Conservation (phyloP, 2,113 vertebrate genomes). For the Leptodactylus fuscus region DNA sequence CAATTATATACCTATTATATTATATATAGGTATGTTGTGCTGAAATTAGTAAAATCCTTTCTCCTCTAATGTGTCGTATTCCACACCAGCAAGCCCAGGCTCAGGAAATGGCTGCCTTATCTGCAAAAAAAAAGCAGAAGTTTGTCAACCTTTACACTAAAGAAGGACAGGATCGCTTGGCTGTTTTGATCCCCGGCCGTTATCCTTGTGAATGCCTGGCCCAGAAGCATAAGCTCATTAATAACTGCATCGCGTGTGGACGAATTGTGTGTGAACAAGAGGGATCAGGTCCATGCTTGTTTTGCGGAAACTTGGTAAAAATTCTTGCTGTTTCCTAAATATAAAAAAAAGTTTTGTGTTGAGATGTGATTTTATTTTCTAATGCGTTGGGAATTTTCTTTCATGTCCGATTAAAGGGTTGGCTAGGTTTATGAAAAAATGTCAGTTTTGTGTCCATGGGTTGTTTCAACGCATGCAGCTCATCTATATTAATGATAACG, state of each 20-base stretch:
- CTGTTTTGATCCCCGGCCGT: constrained; percentile 88
- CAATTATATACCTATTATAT: no score
- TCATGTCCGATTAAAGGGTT: no score
- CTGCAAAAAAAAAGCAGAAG: constrained; percentile 88
- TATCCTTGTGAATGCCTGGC: constrained; percentile 91
- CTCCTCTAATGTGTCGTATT: background rate
- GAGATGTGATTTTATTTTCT: no score
- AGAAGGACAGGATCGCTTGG: constrained; percentile 90
- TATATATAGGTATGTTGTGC: no score
- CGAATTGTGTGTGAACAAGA: constrained; percentile 96
- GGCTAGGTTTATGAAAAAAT: no score
- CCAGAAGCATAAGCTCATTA: constrained; percentile 94
- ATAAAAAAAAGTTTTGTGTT: no score
- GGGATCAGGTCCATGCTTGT: constrained; percentile 92
- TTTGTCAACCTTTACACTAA: constrained; percentile 89
- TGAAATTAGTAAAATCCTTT: no score
- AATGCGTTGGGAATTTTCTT: no score
- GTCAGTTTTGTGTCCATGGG: no score
- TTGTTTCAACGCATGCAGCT: no score
- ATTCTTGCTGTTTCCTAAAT: background rate
- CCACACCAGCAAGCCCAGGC: constrained; percentile 70
- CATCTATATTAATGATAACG: no score
- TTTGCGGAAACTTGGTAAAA: constrained; percentile 88
- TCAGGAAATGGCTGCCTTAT: constrained; percentile 76
- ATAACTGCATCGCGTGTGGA: constrained; percentile 93